Percentiles rank a stretch among this genome's conserved stretches.
phyloP scores from a whole-genome alignment of 2,113 vertebrate genomes.

The Muntiacus muntjak region DNA sequence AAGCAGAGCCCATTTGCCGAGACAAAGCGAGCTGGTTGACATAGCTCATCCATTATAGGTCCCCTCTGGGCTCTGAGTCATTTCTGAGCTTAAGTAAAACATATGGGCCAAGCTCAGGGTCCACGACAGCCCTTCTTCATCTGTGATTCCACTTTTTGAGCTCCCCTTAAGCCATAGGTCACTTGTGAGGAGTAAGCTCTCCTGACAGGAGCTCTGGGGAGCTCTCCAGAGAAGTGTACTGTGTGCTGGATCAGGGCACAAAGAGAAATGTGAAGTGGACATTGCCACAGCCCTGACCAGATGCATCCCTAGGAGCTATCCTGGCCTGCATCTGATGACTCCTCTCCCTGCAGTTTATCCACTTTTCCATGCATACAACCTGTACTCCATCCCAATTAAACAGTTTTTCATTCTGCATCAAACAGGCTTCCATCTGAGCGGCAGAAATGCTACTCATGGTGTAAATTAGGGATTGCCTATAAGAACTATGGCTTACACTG shows the following conservation, averaged over 20 bases:
- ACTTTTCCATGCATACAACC: accelerated
- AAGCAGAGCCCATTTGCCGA: not conserved
- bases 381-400: not conserved
- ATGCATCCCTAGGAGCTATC: accelerated
- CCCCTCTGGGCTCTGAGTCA: not conserved
- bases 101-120: not conserved
- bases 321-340: not conserved
- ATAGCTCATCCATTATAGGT: slow-evolving; percentile 8
- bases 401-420: not conserved
- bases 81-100: slow-evolving; percentile 18
- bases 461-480: not conserved
- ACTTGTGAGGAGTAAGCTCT: not conserved
- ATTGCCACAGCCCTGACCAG: accelerated
- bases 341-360: not conserved
- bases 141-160: not conserved
- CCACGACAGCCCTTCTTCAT: accelerated
- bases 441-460: not conserved
- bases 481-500: not conserved
- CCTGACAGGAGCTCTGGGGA: too few relatives aligned
- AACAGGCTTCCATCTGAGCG: accelerated
- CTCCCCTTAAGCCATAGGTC: accelerated
- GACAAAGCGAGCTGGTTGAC: not conserved
- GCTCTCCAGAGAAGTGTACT: not conserved
- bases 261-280: not conserved
- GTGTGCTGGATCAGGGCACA: too few relatives aligned